Evolutionary conservation across 2,888 invertebrate species (phyloP), one percentile per base, ranked within the genome.

Genomic region (Nasonia oneida): DNA sequence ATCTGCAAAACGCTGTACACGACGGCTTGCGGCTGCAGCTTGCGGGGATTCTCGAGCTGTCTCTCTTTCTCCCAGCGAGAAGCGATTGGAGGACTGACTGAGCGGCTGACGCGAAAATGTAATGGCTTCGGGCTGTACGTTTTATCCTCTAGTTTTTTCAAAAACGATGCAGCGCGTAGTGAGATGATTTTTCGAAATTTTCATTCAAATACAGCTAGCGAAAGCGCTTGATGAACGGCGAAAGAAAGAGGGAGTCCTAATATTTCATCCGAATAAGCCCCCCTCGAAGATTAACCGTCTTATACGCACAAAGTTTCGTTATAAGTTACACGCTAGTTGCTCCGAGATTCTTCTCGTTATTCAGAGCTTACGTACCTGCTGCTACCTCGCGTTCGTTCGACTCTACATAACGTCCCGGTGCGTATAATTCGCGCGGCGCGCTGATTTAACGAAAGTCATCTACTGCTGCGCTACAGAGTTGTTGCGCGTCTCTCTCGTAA

Each of bases 311-410:
- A 73, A 73, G 42, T 73, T 73, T 39, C 73, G 47, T 73, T 73
- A 73, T 73, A 73, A 73, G 39, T 73, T 73, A 42, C 73, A 73
- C 73, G 73, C 67, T 67, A 67, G 67, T 79, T 67, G 47, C 42
- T 23, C 67, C 42, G 78, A 78, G 67, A 78, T 67, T 78, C 23
- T 67, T 78, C 78, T 78, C 47, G 67, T 67, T 67, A 50, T 47
- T 78, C 33, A 64, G 67, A 61, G 61, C 61, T 67, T 67, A 67
- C 67, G 47, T 18, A 29, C 10, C 29, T 47, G 47, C 47, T 47
- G 47, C 1, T 47, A 12, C 47, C 57, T 61, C 37, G 2, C 6
- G 39, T 15, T n/a, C 57, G n/a, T 39, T 29, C 18, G 37, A 37
- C 37, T 33, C 39, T 23, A 15, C n/a, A 47, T 14, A 47, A 50